These are phyloP conservation scores for Drosophila ohnishii DNA, from an alignment of 1,140 invertebrate genomes.

Conservation along the genomic window DNA sequence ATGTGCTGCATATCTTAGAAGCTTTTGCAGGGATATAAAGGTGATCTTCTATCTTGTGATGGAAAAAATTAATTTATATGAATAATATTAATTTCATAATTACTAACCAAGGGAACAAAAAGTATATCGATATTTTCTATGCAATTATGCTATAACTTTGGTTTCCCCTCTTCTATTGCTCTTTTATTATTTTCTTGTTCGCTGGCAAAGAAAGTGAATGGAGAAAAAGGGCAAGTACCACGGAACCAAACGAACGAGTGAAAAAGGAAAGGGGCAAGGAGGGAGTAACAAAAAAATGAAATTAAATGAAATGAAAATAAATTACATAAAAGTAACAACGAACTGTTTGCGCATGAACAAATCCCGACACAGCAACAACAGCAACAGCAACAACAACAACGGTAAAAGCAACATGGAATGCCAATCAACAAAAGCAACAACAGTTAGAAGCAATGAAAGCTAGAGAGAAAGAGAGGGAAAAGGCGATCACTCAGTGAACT, in stretches of 20 bases:
- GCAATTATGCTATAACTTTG: constrained; percentile 13
- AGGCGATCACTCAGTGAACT: constrained; percentile 49
- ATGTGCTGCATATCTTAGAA: constrained; percentile 3
- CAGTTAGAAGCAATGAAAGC: constrained; percentile 45
- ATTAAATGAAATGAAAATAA: constrained; percentile 73
- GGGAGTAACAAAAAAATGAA: constrained; percentile 21
- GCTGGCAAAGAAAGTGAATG: constrained; percentile 72
- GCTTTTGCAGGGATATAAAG: not conserved
- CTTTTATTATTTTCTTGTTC: not conserved
- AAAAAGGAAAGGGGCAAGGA: constrained; percentile 36
- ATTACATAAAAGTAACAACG: constrained; percentile 80
- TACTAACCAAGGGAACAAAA: no score
- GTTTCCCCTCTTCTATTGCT: constrained; percentile 1
- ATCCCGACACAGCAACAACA: constrained; percentile 21
- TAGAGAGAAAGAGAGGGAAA: constrained; percentile 25
- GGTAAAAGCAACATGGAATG: constrained; percentile 37
- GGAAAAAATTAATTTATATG: no score
- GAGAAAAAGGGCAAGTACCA: constrained; percentile 51
- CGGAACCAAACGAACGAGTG: constrained; percentile 24
- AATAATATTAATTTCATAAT: no score
- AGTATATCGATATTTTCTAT: constrained; percentile 3
- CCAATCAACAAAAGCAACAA: constrained; percentile 46
- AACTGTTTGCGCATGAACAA: constrained; percentile 63
- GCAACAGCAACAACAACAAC: constrained; percentile 17
- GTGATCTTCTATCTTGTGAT: not conserved